phyloP scores from a whole-genome alignment of 2,113 vertebrate species.

The Agelaius phoeniceus region DNA sequence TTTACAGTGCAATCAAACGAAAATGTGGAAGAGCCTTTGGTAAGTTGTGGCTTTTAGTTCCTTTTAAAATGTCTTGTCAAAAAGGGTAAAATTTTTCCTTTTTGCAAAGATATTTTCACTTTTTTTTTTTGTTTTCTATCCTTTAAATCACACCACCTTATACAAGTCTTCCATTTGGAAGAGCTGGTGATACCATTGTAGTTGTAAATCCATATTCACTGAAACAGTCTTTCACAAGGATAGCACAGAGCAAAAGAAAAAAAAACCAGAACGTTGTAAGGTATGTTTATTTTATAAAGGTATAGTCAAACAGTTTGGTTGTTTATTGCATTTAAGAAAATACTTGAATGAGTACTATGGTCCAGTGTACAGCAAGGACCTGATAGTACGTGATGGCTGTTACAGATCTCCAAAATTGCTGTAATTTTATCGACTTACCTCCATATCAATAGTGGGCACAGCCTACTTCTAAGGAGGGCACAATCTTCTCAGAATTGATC shows the following conservation, averaged over 20 bases:
- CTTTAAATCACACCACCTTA: neutral
- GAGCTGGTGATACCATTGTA: neutral
- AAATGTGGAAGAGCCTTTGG: slow-evolving; percentile 78
- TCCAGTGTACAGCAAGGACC: neutral
- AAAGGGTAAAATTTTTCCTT: neutral
- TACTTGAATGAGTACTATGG: neutral
- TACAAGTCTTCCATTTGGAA: neutral
- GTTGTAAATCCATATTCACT: neutral
- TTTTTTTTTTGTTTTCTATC: neutral
- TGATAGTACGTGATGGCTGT: neutral
- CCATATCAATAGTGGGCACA: neutral
- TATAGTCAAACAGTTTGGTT: neutral
- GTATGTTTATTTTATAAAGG: neutral
- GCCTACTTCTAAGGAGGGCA: neutral
- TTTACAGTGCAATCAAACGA: slow-evolving; percentile 79
- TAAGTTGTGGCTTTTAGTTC: slow-evolving; percentile 73
- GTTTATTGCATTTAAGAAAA: neutral
- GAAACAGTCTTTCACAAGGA: neutral
- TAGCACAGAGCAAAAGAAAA: neutral
- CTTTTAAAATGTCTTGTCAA: neutral
- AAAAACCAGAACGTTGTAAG: neutral
- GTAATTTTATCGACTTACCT: neutral
- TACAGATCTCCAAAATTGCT: neutral
- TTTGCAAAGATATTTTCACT: neutral
- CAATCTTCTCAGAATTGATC: neutral